These are phyloP conservation scores for Prochilodus magdalenae DNA, from an alignment of 2,113 vertebrate genomes.

Conservation along the genomic window DNA sequence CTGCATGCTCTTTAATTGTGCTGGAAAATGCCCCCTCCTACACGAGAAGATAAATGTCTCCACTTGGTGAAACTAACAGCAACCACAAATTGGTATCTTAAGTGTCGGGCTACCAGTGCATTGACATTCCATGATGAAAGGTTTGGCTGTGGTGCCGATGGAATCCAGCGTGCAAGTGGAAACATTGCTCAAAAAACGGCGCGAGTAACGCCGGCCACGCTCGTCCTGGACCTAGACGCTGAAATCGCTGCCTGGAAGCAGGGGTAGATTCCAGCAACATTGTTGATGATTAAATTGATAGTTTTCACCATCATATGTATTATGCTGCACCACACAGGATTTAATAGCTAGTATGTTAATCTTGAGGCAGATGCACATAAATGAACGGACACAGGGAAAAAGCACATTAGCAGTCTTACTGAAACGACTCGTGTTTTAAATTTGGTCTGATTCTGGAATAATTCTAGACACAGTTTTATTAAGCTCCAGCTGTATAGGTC, in stretches of 20 bases:
- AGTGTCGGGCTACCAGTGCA: slow-evolving; percentile 5
- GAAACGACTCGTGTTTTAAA: too few species aligned
- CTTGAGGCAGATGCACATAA: too few species aligned
- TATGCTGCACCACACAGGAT: too few species aligned
- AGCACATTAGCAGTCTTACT: too few species aligned
- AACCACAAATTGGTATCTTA: slow-evolving; percentile 37
- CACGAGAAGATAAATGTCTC: slow-evolving; percentile 30
- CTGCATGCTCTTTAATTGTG: slow-evolving; percentile 14
- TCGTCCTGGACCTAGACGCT: not conserved
- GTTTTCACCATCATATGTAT: too few species aligned
- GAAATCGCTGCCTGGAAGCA: slow-evolving; percentile 5
- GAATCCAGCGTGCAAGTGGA: slow-evolving; percentile 38
- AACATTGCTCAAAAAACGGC: slow-evolving; percentile 18
- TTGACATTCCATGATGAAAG: slow-evolving; percentile 40
- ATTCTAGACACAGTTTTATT: too few species aligned
- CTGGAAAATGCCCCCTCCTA: slow-evolving; percentile 3
- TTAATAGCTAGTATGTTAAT: too few species aligned
- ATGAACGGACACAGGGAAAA: too few species aligned
- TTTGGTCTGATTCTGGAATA: too few species aligned
- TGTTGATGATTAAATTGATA: too few species aligned
- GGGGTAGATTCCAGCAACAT: not conserved
- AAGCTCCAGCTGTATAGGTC: too few species aligned
- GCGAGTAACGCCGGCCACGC: not conserved
- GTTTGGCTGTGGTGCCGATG: slow-evolving; percentile 15
- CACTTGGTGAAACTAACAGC: slow-evolving; percentile 6